Base-by-base conservation (phyloP, 1,140 invertebrate genomes). In the Parapsyche elsis region DNA sequence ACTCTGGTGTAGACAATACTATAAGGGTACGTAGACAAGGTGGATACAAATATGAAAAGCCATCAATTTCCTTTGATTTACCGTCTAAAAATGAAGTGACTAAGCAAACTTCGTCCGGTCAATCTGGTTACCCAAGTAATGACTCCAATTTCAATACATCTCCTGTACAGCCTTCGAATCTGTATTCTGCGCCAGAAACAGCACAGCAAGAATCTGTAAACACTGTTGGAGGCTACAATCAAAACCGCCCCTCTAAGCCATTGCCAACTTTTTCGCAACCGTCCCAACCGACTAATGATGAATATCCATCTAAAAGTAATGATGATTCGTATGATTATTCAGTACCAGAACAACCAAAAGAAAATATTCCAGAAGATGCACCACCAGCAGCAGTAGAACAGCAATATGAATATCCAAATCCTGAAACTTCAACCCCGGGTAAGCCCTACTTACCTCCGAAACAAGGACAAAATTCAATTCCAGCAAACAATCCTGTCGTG, bases 11-110 rank as follows among this genome's bases (percentile, higher is more conserved):
- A 61, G 38, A 74, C 5, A 38, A 21, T 45, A 14, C 9, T 12
- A 30, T 46, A 10, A 78, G 80, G 75, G 30, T 81, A 19, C 26
- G 71, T 5, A 61, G 82, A 44, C 82, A 83, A 74, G 45, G 71
- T 53, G 82, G 82, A 10, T 83, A 83, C 53, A 53, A 78, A 9
- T 83, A 83, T 53, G 78, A 83, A 0, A 76, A 77, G 26, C 82
- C 82, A 12, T 71, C 78, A 10, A 38, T 81, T 71, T 21, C 78
- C 0, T 83, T 83, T 61, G 71, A 81, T 44, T 70, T 83, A 38
- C 82, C 80, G 4, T 21, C 12, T 26, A 38, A 24, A 19, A n/a
- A 16, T 75, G 57, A 75, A 23, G 30, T 23, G 53, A 57, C 26
- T 77, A 71, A 45, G 71, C 71, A n/a, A 21, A 16, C 59, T 21